Evolutionary conservation across 2,113 vertebrate genomes (phyloP), one percentile per base, ranked within the genome.

Genomic region (Promerops cafer): DNA sequence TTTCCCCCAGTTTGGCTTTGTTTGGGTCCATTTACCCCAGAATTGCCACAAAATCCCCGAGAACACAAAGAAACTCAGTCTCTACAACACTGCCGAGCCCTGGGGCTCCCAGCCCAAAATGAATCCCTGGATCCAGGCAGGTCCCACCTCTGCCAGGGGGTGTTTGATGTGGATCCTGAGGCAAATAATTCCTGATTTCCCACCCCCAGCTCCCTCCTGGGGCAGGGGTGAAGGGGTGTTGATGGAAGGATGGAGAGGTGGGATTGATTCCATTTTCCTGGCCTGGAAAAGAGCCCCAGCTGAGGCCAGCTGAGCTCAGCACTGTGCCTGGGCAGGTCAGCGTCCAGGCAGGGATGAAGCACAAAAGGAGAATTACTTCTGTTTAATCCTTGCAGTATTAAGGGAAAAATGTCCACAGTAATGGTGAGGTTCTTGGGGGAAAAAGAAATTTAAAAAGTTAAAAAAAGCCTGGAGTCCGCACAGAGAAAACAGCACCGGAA

Each of bases 1-100:
- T 80, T 74, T 59, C 61, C 14, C 49, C 2, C 7, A 12, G 10
- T 14, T 83, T 23, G 74, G 44, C 6, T 50, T 65, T 1, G 6
- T n/a, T 40, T 8, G 65, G 75, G 52, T 75, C 64, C 65, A 7
- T 74, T 84, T 49, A 47, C 52, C 19, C 24, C 40, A 2, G 20
- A 76, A 66, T 28, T 30, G 33, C 14, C 70, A 26, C 23, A 13
- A 65, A 60, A 54, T 27, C n/a, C 16, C 13, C 0, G 35, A 18
- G 56, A 74, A 20, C 4, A 1, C 52, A 24, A 24, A 71, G 80
- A 72, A 83, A 81, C 69, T 8, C 16, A 21, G 60, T 18, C 8
- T 20, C 8, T 28, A 0, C 60, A 8, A 2, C 16, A 0, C 8
- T 5, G n/a, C 69, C 63, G 22, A 44, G 50, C 27, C 39, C 39